These are phyloP conservation scores for Microtus ochrogaster DNA, from an alignment of 2,113 vertebrate genomes.

Conservation along the genomic window DNA sequence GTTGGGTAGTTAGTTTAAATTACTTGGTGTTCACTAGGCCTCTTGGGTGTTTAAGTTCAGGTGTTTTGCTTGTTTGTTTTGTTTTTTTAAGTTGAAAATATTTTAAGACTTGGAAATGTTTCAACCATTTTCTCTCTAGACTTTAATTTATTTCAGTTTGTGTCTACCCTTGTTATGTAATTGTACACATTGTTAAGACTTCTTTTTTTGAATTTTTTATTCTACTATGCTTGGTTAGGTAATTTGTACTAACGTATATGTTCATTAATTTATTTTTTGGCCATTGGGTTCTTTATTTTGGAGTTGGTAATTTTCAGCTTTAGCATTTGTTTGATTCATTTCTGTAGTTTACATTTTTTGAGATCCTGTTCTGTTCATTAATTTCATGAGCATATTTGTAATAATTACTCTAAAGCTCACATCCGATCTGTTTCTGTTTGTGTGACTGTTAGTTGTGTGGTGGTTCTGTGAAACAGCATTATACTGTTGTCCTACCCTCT, in stretches of 20 bases:
- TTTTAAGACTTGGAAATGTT: not conserved
- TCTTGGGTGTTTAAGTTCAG: not conserved
- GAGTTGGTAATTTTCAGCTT: constrained; percentile 28
- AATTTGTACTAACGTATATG: not conserved
- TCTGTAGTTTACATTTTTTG: constrained; percentile 23
- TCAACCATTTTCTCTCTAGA: not conserved
- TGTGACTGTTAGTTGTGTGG: not conserved
- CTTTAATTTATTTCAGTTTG: not conserved
- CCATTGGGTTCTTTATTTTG: not conserved
- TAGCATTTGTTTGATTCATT: constrained; percentile 43
- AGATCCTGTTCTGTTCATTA: constrained; percentile 35
- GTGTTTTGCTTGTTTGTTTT: not conserved
- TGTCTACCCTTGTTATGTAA: not conserved
- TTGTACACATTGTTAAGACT: not conserved
- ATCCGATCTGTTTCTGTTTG: constrained; percentile 4
- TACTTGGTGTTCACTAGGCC: constrained; percentile 7
- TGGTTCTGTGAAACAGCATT: not conserved
- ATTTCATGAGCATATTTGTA: constrained; percentile 10
- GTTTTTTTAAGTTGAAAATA: not conserved
- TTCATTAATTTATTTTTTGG: not conserved
- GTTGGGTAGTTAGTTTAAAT: not conserved
- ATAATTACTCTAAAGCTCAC: constrained; percentile 3
- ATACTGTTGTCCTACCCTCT: not conserved
- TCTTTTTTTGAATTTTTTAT: not conserved
- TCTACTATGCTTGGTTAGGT: not conserved